phyloP scores from a whole-genome alignment of 1,140 invertebrate genomes.

The Stegodyphus mimosarum region DNA sequence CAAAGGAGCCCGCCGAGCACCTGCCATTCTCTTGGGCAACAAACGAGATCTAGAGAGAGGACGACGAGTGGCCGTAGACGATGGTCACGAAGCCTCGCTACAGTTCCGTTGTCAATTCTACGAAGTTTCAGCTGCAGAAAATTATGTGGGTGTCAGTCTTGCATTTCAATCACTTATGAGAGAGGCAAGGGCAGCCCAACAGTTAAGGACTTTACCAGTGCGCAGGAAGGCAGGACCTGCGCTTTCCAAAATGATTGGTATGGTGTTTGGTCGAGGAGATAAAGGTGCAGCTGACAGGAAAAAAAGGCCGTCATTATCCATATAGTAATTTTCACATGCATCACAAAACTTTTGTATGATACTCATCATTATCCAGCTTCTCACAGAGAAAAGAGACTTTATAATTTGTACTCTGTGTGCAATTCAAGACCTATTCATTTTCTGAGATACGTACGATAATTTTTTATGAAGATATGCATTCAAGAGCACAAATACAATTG shows the following conservation, averaged over 20 bases:
- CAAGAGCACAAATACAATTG: too few relatives aligned
- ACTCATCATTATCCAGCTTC: too few relatives aligned
- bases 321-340: not conserved
- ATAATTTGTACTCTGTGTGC: too few relatives aligned
- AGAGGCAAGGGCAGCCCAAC: slow-evolving; percentile 78
- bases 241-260: slow-evolving; percentile 82
- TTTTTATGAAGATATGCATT: too few relatives aligned
- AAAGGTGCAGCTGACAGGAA: slow-evolving; percentile 69
- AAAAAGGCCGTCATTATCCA: slow-evolving; percentile 75
- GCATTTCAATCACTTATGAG: slow-evolving; percentile 79
- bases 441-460: too few relatives aligned
- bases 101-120: slow-evolving; percentile 84
- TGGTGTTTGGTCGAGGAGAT: slow-evolving; percentile 81
- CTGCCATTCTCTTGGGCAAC: slow-evolving; percentile 82
- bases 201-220: slow-evolving; percentile 78
- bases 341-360: too few relatives aligned
- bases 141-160: slow-evolving; percentile 79
- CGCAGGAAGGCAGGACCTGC: slow-evolving; percentile 80
- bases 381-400: too few relatives aligned
- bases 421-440: too few relatives aligned
- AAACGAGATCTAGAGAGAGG: slow-evolving; percentile 85
- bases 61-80: slow-evolving; percentile 78
- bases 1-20: slow-evolving; percentile 63
- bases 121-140: slow-evolving; percentile 86
- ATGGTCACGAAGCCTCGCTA: slow-evolving; percentile 82